Evolutionary conservation across 2,888 invertebrate species (phyloP).

Genomic region (Sericinus montela): DNA sequence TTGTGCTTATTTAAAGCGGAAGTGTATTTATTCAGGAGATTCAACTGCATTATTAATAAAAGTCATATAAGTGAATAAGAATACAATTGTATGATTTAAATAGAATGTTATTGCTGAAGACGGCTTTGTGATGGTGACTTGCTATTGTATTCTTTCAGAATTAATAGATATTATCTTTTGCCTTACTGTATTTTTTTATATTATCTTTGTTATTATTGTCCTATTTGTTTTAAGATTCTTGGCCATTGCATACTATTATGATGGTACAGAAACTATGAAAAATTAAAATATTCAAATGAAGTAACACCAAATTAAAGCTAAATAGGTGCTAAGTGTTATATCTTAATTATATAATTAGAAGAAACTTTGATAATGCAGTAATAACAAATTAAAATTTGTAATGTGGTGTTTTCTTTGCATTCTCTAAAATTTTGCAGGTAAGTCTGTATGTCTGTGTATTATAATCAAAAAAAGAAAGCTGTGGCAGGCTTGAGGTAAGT

Average conservation of each 20-base stretch:
- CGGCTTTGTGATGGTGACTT: too few relatives aligned
- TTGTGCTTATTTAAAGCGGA: too few relatives aligned
- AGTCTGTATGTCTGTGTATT: neutral
- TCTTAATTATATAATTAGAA: neutral
- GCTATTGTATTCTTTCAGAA: too few relatives aligned
- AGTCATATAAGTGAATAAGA: too few relatives aligned
- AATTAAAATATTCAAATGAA: neutral
- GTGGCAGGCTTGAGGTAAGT: too few relatives aligned
- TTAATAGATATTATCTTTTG: too few relatives aligned
- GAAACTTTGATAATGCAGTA: neutral
- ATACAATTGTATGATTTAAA: too few relatives aligned
- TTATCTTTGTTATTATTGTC: neutral
- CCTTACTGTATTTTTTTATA: neutral
- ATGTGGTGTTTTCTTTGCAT: neutral
- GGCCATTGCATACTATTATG: neutral
- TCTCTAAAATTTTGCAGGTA: neutral
- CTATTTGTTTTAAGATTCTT: neutral
- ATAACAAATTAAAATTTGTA: too few relatives aligned
- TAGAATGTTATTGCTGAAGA: too few relatives aligned
- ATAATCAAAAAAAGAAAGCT: neutral
- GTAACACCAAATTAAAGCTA: neutral
- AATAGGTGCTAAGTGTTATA: neutral
- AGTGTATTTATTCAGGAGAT: too few relatives aligned
- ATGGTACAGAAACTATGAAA: neutral
- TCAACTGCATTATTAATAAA: too few relatives aligned